Conservation (phyloP, 2,797 vertebrate genomes). For the Onychomys torridus region DNA sequence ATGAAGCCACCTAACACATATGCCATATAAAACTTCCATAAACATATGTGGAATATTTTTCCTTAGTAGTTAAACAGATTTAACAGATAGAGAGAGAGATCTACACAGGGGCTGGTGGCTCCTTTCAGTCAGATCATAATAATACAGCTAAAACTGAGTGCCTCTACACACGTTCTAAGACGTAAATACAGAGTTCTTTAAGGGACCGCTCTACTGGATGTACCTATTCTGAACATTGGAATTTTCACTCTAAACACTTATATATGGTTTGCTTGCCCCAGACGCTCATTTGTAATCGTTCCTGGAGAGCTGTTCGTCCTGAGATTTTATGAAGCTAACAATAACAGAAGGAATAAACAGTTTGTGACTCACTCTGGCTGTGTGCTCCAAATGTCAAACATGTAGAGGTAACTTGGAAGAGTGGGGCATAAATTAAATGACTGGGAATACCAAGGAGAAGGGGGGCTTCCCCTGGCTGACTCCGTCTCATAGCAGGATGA, state of each 20-base stretch:
- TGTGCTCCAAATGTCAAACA: neutral
- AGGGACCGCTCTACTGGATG: neutral
- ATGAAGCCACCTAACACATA: neutral
- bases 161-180: neutral
- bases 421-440: neutral
- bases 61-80: neutral
- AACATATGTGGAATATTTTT: neutral
- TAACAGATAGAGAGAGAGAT: neutral
- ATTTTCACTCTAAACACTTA: neutral
- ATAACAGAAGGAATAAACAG: slow-evolving; percentile 6
- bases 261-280: neutral
- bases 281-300: neutral
- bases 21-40: neutral
- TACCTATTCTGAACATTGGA: neutral
- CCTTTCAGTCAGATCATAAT: neutral
- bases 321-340: neutral
- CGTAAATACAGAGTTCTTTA: neutral
- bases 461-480: neutral
- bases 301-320: neutral
- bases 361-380: neutral
- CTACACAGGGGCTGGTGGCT: neutral
- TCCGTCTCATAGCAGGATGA: neutral
- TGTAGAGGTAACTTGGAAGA: neutral
- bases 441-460: neutral
- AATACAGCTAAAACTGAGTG: neutral